phyloP scores from a whole-genome alignment of 2,888 invertebrate species.

The Cloeon dipterum region DNA sequence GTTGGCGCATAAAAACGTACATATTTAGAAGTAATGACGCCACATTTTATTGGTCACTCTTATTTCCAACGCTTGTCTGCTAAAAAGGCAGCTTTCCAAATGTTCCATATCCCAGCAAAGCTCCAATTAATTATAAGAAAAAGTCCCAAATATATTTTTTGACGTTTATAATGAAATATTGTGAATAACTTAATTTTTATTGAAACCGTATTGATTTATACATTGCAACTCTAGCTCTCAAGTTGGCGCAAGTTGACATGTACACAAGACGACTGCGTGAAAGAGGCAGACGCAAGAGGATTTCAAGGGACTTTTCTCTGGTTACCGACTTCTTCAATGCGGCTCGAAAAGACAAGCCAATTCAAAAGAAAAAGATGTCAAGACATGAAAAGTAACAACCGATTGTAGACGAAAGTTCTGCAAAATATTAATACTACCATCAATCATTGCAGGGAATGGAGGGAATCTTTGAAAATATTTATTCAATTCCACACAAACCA shows the following conservation, averaged over 20 bases:
- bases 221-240: constrained; percentile 53
- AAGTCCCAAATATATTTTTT: too few relatives aligned
- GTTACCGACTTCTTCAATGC: constrained; percentile 59
- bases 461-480: constrained; percentile 63
- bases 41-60: too few relatives aligned
- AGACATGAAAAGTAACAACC: not conserved
- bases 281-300: constrained; percentile 65
- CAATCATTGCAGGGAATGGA: constrained; percentile 34
- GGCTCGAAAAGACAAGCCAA: constrained; percentile 31
- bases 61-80: too few relatives aligned
- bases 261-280: constrained; percentile 66
- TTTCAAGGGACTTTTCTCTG: constrained; percentile 75
- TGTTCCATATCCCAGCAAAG: too few relatives aligned
- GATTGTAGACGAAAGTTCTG: not conserved
- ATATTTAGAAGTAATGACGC: too few relatives aligned
- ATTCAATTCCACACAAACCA: constrained; percentile 71
- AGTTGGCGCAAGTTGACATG: constrained; percentile 80
- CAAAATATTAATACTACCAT: not conserved
- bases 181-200: too few relatives aligned
- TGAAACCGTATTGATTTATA: too few relatives aligned
- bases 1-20: too few relatives aligned
- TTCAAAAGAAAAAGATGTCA: constrained; percentile 24
- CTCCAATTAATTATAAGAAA: too few relatives aligned
- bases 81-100: too few relatives aligned
- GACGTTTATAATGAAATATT: too few relatives aligned